These are phyloP conservation scores for Dicyrtoma fusca DNA, from an alignment of 2,888 invertebrate genomes.

Conservation along the genomic window DNA sequence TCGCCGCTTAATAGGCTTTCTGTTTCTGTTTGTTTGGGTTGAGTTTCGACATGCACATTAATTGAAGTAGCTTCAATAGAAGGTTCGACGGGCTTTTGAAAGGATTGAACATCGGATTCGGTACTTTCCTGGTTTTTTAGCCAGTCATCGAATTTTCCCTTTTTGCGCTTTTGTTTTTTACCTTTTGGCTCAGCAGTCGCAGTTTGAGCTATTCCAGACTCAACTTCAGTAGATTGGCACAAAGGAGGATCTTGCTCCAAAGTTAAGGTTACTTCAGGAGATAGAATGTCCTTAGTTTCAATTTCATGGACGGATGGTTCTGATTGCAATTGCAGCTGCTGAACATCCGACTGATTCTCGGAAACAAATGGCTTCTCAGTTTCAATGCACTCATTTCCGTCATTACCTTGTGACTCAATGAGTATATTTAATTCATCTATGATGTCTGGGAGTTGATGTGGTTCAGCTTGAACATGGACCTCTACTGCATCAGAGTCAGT, in stretches of 20 bases:
- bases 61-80: neutral
- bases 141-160: neutral
- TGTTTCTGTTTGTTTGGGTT: too few species aligned
- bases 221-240: neutral
- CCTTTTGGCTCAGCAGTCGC: neutral
- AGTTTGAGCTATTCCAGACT: neutral
- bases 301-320: too few species aligned
- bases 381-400: too few species aligned
- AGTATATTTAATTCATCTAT: too few species aligned
- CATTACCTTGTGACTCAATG: too few species aligned
- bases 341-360: too few species aligned
- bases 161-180: slow-evolving; percentile 10
- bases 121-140: neutral
- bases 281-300: neutral
- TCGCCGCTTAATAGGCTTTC: too few species aligned
- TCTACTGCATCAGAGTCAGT: neutral
- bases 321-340: too few species aligned
- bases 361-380: too few species aligned
- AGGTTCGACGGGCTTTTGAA: neutral
- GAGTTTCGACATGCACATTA: too few species aligned
- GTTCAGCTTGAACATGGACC: neutral
- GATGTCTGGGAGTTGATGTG: too few species aligned
- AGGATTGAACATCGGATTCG: neutral
- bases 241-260: neutral
- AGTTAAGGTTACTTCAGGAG: neutral